A percentile compares a stretch with the other conserved stretches of the same genome.
phyloP scores from a whole-genome alignment of 2,888 invertebrate genomes.

The Pecten maximus region DNA sequence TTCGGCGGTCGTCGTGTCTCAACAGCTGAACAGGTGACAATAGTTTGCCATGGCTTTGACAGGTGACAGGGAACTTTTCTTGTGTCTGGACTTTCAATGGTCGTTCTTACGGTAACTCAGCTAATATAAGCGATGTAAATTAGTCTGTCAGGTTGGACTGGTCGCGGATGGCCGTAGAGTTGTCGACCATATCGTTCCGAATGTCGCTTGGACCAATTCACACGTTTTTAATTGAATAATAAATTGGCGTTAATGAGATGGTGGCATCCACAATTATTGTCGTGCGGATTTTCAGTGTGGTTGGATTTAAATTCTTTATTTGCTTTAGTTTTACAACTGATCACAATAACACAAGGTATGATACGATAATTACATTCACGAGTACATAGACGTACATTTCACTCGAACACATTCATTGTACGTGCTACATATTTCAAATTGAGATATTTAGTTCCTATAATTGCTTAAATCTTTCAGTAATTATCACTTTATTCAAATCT shows the following conservation, averaged over 20 bases:
- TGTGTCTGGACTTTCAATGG: neutral
- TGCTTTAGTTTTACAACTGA: too few species aligned
- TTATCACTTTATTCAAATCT: too few species aligned
- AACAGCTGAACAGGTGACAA: constrained; percentile 10
- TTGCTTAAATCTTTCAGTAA: too few species aligned
- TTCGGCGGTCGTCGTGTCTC: too few species aligned
- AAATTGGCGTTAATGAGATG: neutral
- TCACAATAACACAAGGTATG: too few species aligned
- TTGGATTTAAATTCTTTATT: too few species aligned
- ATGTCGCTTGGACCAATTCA: neutral
- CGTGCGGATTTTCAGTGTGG: too few species aligned
- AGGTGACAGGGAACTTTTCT: neutral
- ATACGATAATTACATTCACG: too few species aligned
- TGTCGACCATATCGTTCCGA: constrained; percentile 1
- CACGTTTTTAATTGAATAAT: neutral
- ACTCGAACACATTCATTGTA: too few species aligned
- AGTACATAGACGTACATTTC: too few species aligned
- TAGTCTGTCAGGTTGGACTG: neutral
- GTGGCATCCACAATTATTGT: neutral
- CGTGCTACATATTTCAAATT: too few species aligned
- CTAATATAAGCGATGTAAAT: neutral
- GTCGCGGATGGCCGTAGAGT: neutral
- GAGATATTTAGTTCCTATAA: too few species aligned
- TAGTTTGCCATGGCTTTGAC: neutral
- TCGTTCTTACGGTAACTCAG: neutral